Conservation (phyloP, 1,140 invertebrate species). For the Lerema accius region DNA sequence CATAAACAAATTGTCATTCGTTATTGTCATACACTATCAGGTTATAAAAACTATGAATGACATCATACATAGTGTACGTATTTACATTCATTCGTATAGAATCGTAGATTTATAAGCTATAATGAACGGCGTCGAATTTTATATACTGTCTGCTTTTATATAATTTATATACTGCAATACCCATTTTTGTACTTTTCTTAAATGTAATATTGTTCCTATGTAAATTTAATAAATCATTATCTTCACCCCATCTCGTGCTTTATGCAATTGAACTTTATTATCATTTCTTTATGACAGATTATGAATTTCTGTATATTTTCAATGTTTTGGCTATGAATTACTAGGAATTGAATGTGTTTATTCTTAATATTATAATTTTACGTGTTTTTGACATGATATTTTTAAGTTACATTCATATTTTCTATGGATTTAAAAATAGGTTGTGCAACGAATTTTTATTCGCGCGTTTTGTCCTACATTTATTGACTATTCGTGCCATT, state of each 20-base stretch:
- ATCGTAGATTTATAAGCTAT: background rate
- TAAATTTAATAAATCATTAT: conserved; percentile 28
- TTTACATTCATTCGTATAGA: background rate
- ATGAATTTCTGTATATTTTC: conserved; percentile 10
- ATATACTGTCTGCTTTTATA: conserved; percentile 25
- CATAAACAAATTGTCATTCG: background rate
- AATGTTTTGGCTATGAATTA: conserved; percentile 29
- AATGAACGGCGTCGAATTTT: conserved; percentile 18
- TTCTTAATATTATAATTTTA: conserved; percentile 23
- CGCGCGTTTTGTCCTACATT: conserved; percentile 27
- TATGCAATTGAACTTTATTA: background rate
- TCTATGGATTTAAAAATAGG: conserved; percentile 46
- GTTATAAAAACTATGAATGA: too few relatives aligned
- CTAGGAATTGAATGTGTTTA: conserved; percentile 34
- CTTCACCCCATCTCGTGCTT: conserved; percentile 2
- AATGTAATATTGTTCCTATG: conserved; percentile 34
- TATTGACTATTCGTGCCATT: conserved; percentile 46
- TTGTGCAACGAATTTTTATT: conserved; percentile 59
- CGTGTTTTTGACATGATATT: conserved; percentile 35
- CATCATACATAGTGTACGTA: background rate
- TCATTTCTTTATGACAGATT: background rate
- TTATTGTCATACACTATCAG: background rate
- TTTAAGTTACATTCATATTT: conserved; percentile 37
- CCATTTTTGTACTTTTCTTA: conserved; percentile 32
- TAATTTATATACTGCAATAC: conserved; percentile 20